Conservation (phyloP, 2,888 invertebrate species). For the Drosophila paranaensis region DNA sequence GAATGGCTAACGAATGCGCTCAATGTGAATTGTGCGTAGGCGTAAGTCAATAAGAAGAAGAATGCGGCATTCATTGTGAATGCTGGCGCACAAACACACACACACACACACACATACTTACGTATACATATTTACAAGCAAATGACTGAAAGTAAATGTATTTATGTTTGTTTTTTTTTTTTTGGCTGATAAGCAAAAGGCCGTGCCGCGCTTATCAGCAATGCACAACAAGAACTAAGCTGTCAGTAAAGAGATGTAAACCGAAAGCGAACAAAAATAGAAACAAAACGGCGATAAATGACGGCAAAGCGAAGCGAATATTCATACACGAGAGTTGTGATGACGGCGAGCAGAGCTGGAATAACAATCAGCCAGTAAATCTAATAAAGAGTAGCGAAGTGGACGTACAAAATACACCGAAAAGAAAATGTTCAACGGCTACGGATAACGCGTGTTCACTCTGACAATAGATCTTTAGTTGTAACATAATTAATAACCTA, state of each 20-base stretch:
- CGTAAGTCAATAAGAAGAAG: conserved; percentile 24
- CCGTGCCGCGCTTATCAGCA: conserved; percentile 68
- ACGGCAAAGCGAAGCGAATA: conserved; percentile 37
- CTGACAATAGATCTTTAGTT: conserved; percentile 24
- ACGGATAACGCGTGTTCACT: conserved; percentile 24
- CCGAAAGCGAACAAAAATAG: conserved; percentile 71
- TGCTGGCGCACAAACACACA: conserved; percentile 14
- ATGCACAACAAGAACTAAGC: conserved; percentile 71
- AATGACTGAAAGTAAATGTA: conserved; percentile 31
- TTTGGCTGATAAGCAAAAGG: conserved; percentile 66
- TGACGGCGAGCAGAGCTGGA: conserved; percentile 32
- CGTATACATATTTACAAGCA: neutral
- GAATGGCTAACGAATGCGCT: conserved; percentile 10
- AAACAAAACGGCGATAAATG: conserved; percentile 69
- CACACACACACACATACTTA: neutral
- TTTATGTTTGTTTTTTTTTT: conserved; percentile 48
- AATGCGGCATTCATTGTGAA: conserved; percentile 23
- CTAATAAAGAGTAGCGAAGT: conserved; percentile 47
- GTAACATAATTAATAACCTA: conserved; percentile 15
- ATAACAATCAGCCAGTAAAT: conserved; percentile 68
- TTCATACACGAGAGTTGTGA: conserved; percentile 29
- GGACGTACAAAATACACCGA: conserved; percentile 40
- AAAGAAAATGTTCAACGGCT: conserved; percentile 34
- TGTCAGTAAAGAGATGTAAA: conserved; percentile 41
- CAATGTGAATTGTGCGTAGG: conserved; percentile 8